Evolutionary conservation across 1,140 invertebrate genomes (phyloP), one percentile per base, ranked within the genome.

Genomic region (Meloidogyne chitwoodi): DNA sequence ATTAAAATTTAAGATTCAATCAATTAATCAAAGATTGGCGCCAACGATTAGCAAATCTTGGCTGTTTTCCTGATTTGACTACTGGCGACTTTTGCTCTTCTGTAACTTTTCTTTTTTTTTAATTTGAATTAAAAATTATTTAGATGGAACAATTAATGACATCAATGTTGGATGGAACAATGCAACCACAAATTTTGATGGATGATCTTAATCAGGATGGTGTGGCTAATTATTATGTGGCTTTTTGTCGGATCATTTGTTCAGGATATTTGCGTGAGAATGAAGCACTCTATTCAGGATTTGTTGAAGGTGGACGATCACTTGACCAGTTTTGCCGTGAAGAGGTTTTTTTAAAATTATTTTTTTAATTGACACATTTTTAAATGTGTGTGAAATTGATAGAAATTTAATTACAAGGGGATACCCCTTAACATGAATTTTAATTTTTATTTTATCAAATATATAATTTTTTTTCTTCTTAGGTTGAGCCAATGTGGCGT

Each of bases 61-160:
- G 81, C 22, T 73, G 12, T 38, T 84, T 84, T 75, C 83, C 82
- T 34, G 82, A 84, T 29, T 61, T 83, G 2, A 83, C 82, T n/a
- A 83, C 82, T 65, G 82, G 72, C 8, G 82, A 83, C 34, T 83
- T 83, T 70, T 83, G 82, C 61, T 81, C 83, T 69, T 68, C 82
- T 24, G 82, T 83, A 78, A 31, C 61, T 31, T 79, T 77, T 77
- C 31, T 75, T 10, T 16, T 70, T 65, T 78, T 10, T 65, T 31
- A 19, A 38, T 27, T 24, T 77, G n/a, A 19, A 4, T 4, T 16
- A 34, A 27, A 19, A 56, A 22, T 68, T n/a, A 61, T 81, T 68
- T 48, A 83, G 81, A 83, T 83, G 66, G 82, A 83, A 6, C 63
- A 34, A 16, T 31, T 83, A 16, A 56, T 83, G 27, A 75, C 38